Percentiles rank a stretch among this genome's conserved stretches.
Conservation (phyloP, 2,113 vertebrate species). For the Aegotheles bennettii region DNA sequence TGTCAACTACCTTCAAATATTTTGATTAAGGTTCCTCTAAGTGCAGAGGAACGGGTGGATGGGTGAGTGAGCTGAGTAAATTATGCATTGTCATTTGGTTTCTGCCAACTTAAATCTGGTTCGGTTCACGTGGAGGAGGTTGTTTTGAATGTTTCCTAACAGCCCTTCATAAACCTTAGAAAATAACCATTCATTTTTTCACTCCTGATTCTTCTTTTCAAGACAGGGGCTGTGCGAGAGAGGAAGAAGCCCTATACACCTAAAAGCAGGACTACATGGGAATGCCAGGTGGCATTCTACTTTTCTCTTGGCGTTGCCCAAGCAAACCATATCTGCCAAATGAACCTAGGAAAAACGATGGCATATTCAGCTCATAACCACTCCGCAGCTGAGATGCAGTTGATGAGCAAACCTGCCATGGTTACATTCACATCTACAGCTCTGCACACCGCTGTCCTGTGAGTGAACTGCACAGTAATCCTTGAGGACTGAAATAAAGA, state of each 20-base stretch:
- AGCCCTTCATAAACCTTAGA: neutral
- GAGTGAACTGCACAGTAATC: neutral
- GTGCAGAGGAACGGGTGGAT: neutral
- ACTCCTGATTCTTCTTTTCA: neutral
- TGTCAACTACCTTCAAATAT: constrained; percentile 38
- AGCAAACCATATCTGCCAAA: neutral
- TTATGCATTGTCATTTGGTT: neutral
- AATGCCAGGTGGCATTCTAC: neutral
- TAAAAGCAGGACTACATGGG: neutral
- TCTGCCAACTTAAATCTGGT: constrained; percentile 26
- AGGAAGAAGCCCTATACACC: neutral
- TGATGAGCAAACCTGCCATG: neutral
- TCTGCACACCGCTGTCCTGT: neutral
- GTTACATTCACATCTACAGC: neutral
- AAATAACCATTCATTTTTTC: neutral
- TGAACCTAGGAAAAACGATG: neutral
- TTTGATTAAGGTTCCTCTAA: constrained; percentile 27
- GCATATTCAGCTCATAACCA: neutral
- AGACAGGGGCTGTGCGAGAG: neutral
- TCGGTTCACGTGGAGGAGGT: constrained; percentile 7
- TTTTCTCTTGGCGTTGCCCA: neutral
- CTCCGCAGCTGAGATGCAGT: neutral
- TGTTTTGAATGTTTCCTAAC: constrained; percentile 24
- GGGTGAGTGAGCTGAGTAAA: neutral
- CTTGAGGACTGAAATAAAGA: neutral